Conservation (phyloP, 2,113 vertebrate species). For the Crotalus horridus region DNA sequence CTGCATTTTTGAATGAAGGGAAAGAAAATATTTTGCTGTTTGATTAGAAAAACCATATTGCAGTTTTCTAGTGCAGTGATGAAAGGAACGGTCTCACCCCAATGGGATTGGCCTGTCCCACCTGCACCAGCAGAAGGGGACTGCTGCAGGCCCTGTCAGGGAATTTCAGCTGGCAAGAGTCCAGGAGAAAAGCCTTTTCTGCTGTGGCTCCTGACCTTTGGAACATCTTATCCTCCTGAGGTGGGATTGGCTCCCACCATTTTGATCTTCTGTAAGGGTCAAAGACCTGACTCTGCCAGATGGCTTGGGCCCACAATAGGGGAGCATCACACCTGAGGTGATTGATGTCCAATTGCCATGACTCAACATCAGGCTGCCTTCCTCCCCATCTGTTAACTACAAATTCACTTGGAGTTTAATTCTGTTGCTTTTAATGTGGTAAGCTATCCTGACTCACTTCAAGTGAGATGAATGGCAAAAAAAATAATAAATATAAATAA, state of each 20-base stretch:
- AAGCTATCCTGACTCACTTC: too few relatives aligned
- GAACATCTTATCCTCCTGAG: not conserved
- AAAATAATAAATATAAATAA: too few relatives aligned
- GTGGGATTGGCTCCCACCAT: not conserved
- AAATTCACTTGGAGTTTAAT: too few relatives aligned
- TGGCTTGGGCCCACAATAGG: not conserved
- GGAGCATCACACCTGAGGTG: not conserved
- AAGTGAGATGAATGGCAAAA: too few relatives aligned
- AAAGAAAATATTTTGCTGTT: not conserved
- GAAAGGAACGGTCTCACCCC: not conserved
- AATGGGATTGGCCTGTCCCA: not conserved
- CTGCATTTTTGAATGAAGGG: not conserved
- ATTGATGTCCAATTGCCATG: not conserved
- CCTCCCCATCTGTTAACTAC: too few relatives aligned
- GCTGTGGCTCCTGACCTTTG: not conserved
- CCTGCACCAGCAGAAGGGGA: not conserved
- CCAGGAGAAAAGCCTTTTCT: not conserved
- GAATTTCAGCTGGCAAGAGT: not conserved
- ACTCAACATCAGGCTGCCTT: too few relatives aligned
- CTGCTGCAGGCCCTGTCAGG: not conserved
- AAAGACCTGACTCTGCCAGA: not conserved
- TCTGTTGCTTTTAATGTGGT: too few relatives aligned
- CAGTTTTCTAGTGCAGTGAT: not conserved
- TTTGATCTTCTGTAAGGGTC: not conserved
- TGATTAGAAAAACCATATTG: not conserved